Conservation (phyloP, 2,797 vertebrate genomes). For the Sebastes flavidus region DNA sequence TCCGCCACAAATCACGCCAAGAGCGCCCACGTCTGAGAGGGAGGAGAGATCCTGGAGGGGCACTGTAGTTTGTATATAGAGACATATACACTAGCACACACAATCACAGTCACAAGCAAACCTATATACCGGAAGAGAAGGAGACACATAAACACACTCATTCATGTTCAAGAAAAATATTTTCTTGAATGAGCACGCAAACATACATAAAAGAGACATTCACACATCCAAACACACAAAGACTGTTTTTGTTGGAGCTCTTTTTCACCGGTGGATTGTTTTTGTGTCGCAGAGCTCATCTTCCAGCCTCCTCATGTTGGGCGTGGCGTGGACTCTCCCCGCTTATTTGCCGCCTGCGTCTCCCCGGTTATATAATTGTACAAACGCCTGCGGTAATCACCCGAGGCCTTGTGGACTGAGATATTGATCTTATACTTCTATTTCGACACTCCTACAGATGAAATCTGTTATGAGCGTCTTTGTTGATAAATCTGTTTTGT, state of each 20-base stretch:
- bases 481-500: conserved; percentile 20
- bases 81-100: conserved; percentile 20
- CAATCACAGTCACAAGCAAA: neutral
- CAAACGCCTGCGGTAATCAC: conserved; percentile 3
- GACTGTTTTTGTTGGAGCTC: conserved; percentile 39
- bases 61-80: conserved; percentile 47
- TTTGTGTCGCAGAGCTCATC: conserved; percentile 38
- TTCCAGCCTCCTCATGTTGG: conserved; percentile 40
- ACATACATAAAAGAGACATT: conserved; percentile 14
- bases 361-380: conserved; percentile 38
- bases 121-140: neutral
- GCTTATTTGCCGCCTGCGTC: too few species aligned
- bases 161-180: conserved; percentile 1
- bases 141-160: conserved; percentile 1
- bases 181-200: neutral
- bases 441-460: conserved; percentile 8
- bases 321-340: conserved; percentile 38
- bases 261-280: conserved; percentile 37
- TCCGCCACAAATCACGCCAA: conserved; percentile 89
- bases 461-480: conserved; percentile 3
- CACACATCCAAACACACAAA: conserved; percentile 26
- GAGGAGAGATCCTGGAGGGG: neutral
- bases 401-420: conserved; percentile 4
- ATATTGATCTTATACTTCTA: conserved; percentile 34
- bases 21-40: conserved; percentile 91